Percentiles rank a stretch among this genome's conserved stretches.
Evolutionary conservation across 1,140 invertebrate species (phyloP).

Genomic region (Drosophila novamexicana): DNA sequence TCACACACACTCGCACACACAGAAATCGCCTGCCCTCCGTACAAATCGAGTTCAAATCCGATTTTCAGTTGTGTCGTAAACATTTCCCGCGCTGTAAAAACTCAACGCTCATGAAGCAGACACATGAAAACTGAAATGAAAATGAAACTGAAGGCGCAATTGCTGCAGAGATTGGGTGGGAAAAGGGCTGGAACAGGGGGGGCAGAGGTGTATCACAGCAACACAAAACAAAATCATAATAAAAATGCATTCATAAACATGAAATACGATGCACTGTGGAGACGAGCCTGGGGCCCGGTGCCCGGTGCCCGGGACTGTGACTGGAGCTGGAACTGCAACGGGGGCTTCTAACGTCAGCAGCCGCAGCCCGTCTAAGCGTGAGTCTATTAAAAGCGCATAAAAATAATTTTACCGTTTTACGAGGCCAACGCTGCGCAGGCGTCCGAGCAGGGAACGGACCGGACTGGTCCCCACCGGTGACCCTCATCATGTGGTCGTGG

Average conservation of each 20-base stretch:
- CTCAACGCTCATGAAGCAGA: slow-evolving; percentile 64
- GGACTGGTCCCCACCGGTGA: slow-evolving; percentile 4
- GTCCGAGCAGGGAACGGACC: slow-evolving; percentile 8
- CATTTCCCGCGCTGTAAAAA: slow-evolving; percentile 42
- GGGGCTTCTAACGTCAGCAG: slow-evolving; percentile 23
- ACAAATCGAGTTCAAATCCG: slow-evolving; percentile 1
- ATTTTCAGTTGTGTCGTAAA: slow-evolving; percentile 49
- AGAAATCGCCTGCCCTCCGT: neutral
- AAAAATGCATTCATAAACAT: slow-evolving; percentile 82
- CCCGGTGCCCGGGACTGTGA: neutral
- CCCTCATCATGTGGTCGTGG: slow-evolving; percentile 60
- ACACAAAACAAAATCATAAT: slow-evolving; percentile 66
- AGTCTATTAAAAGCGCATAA: slow-evolving; percentile 83
- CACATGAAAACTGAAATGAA: slow-evolving; percentile 60
- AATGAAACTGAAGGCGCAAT: slow-evolving; percentile 46
- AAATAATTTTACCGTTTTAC: slow-evolving; percentile 77
- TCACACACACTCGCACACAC: slow-evolving; percentile 24
- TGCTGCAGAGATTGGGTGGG: neutral
- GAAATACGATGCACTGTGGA: slow-evolving; percentile 63
- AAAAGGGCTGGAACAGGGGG: neutral
- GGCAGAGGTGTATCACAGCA: neutral
- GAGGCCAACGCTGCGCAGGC: slow-evolving; percentile 50
- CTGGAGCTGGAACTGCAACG: neutral
- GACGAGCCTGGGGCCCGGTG: too few relatives aligned
- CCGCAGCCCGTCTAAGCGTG: slow-evolving; percentile 52